These are phyloP conservation scores for Myotis myotis DNA, from an alignment of 2,797 vertebrate genomes.

Conservation along the genomic window DNA sequence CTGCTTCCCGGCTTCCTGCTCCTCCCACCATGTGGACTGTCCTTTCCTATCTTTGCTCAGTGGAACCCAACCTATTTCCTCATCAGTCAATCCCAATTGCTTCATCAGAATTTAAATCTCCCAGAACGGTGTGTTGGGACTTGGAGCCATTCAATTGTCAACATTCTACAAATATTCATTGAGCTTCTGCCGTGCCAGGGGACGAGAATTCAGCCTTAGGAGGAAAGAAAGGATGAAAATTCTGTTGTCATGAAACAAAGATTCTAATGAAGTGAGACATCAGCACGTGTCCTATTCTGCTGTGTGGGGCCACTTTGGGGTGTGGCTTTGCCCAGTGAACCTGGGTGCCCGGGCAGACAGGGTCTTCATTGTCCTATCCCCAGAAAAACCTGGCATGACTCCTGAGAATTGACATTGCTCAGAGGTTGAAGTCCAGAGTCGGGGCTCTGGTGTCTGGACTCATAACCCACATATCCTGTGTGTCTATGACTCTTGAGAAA, in stretches of 20 bases:
- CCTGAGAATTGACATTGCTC: background rate
- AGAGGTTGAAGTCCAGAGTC: background rate
- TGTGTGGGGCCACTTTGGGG: background rate
- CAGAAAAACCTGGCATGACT: background rate
- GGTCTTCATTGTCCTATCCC: background rate
- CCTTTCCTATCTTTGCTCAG: background rate
- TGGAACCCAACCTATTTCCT: background rate
- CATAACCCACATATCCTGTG: background rate
- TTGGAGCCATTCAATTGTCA: background rate
- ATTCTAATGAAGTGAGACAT: background rate
- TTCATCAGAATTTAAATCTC: background rate
- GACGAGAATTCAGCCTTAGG: too few species aligned
- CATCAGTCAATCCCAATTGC: background rate
- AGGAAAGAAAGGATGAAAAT: background rate
- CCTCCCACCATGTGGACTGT: rapidly evolving
- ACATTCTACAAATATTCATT: background rate
- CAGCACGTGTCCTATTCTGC: background rate
- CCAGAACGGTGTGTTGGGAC: background rate
- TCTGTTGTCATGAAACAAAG: background rate
- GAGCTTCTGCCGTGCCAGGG: background rate
- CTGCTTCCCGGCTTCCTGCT: background rate
- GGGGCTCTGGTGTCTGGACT: background rate
- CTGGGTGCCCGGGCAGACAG: background rate
- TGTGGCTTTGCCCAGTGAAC: background rate
- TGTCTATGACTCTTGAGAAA: background rate